phyloP scores from a whole-genome alignment of 2,888 invertebrate species.

The Priocnemis perturbator region DNA sequence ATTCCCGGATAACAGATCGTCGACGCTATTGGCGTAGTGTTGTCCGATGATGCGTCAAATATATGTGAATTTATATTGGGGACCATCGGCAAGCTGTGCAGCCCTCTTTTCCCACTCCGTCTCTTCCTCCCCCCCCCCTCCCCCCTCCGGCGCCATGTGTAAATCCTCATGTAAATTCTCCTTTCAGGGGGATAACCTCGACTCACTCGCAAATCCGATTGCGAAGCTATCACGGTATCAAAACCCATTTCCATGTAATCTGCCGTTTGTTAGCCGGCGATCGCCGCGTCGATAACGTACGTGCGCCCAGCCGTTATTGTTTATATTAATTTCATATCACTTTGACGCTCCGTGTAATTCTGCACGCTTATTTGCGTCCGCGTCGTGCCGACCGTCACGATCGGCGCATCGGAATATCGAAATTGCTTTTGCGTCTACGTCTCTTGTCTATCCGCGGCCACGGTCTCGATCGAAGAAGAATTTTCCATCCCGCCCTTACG shows the following conservation, averaged over 20 bases:
- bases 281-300: conserved; percentile 34
- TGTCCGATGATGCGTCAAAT: conserved; percentile 37
- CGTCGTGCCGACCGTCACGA: not conserved
- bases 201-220: conserved; percentile 52
- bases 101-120: conserved; percentile 1
- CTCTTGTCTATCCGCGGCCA: too few species aligned
- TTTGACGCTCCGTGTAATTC: conserved; percentile 12
- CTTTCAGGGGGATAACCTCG: conserved; percentile 48
- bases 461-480: too few species aligned
- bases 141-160: conserved; percentile 18
- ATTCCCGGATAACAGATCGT: conserved; percentile 23
- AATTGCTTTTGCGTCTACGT: too few species aligned
- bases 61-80: conserved; percentile 40
- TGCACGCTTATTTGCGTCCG: conserved; percentile 8
- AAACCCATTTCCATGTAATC: conserved; percentile 54
- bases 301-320: conserved; percentile 27
- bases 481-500: too few species aligned
- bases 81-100: conserved; percentile 1
- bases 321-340: conserved; percentile 45
- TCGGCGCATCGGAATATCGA: too few species aligned
- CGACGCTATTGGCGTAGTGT: conserved; percentile 19
- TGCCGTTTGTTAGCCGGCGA: conserved; percentile 41
- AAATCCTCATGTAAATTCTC: conserved; percentile 58
- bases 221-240: conserved; percentile 47
- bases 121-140: conserved; percentile 6